Evolutionary conservation across 2,888 invertebrate genomes (phyloP), one percentile per base, ranked within the genome.

Genomic region (Platycheirus rosarum): DNA sequence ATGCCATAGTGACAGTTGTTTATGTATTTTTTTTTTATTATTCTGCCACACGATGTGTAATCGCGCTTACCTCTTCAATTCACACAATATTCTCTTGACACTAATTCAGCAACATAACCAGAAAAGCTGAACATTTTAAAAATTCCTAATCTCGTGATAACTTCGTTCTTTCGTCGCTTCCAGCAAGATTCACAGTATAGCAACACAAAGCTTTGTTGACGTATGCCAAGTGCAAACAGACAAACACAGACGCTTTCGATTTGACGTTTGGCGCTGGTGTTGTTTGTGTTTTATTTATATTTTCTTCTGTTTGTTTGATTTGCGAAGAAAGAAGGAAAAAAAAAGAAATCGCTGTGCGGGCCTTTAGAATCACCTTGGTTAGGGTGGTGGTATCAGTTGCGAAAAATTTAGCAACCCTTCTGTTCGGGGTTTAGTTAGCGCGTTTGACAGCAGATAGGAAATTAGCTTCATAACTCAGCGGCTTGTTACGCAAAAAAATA

Each of bases 51-150:
- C 16, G 7, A 42, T 13, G 9, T 29, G 29, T 26, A 16, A 60
- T 8, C 6, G 9, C 2, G 13, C 13, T 5, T 60, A 18, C 48
- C 57, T 49, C 69, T 65, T 65, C 40, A 53, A 16, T 80, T 71
- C 60, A 70, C 80, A 60, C 60, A n/a, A n/a, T n/a, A 75, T 75
- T 80, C 80, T 80, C 76, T 80, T 80, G 80, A 80, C 80, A 80
- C 70, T 60, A 76, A 80, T 71, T 57, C 57, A 57, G 23, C 26
- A 14, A 11, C 40, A 57, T 14, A 37, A 57, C 37, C 65, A 32
- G 20, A 37, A 70, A 42, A 44, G 20, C 35, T n/a, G n/a, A 44
- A 49, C 32, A 20, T 14, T 55, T 6, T 9, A 42, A 44, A 55
- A 71, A 63, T 69, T 65, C 74, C 76, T 76, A 80, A 76, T 80